Percentiles rank a stretch among this genome's conserved stretches.
phyloP scores from a whole-genome alignment of 2,797 vertebrate species.

The Amphiprion clarkii region DNA sequence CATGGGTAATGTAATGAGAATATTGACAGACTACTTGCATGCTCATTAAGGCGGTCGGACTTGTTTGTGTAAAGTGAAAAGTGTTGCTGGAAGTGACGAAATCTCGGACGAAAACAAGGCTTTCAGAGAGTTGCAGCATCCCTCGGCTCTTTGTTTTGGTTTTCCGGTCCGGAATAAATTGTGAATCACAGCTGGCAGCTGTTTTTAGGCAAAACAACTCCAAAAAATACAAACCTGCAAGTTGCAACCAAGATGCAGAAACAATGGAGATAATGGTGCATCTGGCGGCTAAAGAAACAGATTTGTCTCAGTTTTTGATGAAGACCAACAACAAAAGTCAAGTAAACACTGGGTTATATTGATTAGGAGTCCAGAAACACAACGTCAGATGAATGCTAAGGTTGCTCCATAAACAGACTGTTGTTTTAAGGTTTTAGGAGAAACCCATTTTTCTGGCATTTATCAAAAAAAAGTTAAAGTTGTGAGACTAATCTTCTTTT shows the following conservation, averaged over 20 bases:
- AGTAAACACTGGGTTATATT: background rate
- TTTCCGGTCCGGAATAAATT: constrained; percentile 8
- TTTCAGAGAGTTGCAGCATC: background rate
- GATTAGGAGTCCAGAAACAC: background rate
- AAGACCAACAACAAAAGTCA: background rate
- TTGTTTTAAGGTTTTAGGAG: too few relatives aligned
- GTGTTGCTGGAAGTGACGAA: background rate
- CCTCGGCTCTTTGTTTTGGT: constrained; percentile 15
- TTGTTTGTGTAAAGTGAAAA: background rate
- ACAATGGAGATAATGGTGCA: background rate
- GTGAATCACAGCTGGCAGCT: constrained; percentile 12
- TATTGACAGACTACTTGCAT: background rate
- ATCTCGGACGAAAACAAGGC: background rate
- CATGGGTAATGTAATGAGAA: background rate
- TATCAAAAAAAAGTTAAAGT: background rate
- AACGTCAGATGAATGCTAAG: background rate
- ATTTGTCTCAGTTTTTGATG: background rate
- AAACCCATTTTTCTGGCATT: background rate
- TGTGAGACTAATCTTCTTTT: background rate
- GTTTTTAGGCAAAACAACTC: constrained; percentile 11
- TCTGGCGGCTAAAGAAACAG: constrained; percentile 1
- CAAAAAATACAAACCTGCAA: background rate
- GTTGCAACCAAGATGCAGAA: constrained; percentile 10
- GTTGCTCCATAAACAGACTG: background rate
- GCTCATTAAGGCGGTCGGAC: background rate